Conservation (phyloP, 2,113 vertebrate species). For the Ailurus styani region DNA sequence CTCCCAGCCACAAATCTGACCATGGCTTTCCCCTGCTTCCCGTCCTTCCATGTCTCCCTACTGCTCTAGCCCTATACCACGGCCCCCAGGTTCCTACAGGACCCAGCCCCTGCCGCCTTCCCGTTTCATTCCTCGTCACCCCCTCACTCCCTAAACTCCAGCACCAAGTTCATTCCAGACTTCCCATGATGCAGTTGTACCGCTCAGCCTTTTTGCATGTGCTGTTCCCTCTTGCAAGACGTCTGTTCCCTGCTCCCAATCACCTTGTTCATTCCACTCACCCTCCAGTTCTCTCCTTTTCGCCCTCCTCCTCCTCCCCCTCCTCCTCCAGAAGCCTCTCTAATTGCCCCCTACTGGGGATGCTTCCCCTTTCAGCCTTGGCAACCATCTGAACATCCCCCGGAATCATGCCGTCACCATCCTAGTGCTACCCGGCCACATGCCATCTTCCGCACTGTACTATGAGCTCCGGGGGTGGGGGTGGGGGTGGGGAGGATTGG, state of each 20-base stretch:
- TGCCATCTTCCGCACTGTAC: not conserved
- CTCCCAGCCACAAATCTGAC: not conserved
- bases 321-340: not conserved
- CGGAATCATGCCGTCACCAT: not conserved
- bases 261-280: not conserved
- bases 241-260: not conserved
- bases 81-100: not conserved
- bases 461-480: not conserved
- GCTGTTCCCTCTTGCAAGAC: not conserved
- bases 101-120: not conserved
- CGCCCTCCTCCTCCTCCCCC: not conserved
- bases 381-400: not conserved
- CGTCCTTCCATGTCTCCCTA: not conserved
- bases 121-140: not conserved
- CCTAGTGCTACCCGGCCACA: not conserved
- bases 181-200: not conserved
- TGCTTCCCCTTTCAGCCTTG: not conserved
- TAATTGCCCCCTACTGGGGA: fast-evolving
- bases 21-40: not conserved
- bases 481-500: fast-evolving
- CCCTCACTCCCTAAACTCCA: not conserved
- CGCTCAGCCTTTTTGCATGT: not conserved
- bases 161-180: not conserved
- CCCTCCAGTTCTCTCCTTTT: not conserved
- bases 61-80: not conserved